Percentiles rank a stretch among this genome's conserved stretches.
Evolutionary conservation across 2,797 vertebrate species (phyloP).

Genomic region (Gambusia yucatana): DNA sequence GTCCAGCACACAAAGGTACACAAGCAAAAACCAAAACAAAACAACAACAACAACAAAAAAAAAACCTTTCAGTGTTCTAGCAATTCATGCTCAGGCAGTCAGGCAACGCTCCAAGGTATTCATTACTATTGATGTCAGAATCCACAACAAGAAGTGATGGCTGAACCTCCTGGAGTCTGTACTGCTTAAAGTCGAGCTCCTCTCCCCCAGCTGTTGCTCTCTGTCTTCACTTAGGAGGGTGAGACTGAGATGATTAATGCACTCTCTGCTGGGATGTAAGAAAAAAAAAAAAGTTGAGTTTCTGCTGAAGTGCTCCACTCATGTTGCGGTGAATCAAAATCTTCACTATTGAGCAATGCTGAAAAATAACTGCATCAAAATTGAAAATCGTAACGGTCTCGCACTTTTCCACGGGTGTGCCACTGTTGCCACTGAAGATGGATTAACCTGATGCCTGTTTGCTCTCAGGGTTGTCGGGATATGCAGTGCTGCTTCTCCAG

Average conservation of each 20-base stretch:
- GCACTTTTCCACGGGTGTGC: slow-evolving; percentile 32
- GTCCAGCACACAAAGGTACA: slow-evolving; percentile 41
- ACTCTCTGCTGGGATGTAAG: slow-evolving; percentile 63
- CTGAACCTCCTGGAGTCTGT: slow-evolving; percentile 76
- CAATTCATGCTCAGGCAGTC: slow-evolving; percentile 64
- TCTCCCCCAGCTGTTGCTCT: slow-evolving; percentile 75
- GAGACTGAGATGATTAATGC: slow-evolving; percentile 76
- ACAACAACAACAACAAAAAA: slow-evolving; percentile 36
- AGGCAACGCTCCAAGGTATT: slow-evolving; percentile 77
- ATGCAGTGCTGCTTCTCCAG: slow-evolving; percentile 30
- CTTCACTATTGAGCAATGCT: slow-evolving; percentile 19
- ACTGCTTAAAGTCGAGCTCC: slow-evolving; percentile 72
- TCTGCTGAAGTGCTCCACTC: slow-evolving; percentile 59
- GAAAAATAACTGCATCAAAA: slow-evolving; percentile 52
- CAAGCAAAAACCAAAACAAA: slow-evolving; percentile 49
- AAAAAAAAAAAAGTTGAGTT: slow-evolving; percentile 41
- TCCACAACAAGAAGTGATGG: slow-evolving; percentile 77
- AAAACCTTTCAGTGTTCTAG: slow-evolving; percentile 50
- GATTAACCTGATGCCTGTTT: slow-evolving; percentile 48
- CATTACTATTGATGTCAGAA: slow-evolving; percentile 80
- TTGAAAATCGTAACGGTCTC: slow-evolving; percentile 48
- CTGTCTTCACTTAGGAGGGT: slow-evolving; percentile 62
- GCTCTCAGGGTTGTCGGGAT: slow-evolving; percentile 21
- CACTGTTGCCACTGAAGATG: slow-evolving; percentile 37
- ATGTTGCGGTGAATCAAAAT: slow-evolving; percentile 44